phyloP scores from a whole-genome alignment of 2,113 vertebrate genomes.

The Notothenia coriiceps region DNA sequence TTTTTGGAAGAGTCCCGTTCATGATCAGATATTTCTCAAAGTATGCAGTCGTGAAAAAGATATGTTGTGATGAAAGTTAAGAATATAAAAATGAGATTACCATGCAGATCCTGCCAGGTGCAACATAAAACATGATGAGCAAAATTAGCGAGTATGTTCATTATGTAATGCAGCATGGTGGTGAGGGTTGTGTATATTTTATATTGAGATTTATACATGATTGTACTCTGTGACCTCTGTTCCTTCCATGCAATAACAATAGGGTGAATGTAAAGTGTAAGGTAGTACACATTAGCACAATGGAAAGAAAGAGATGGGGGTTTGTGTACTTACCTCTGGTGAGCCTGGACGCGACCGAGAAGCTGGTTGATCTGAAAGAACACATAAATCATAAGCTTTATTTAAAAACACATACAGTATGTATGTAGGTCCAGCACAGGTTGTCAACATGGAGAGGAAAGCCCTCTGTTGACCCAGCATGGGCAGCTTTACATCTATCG shows the following conservation, averaged over 20 bases:
- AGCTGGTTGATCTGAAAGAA: slow-evolving; percentile 81
- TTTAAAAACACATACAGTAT: not conserved
- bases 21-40: not conserved
- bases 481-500: not conserved
- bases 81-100: not conserved
- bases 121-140: not conserved
- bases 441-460: not conserved
- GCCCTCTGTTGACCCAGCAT: not conserved
- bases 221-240: not conserved
- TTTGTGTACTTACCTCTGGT: slow-evolving; percentile 75
- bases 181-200: not conserved
- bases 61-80: not conserved
- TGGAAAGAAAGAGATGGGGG: not conserved
- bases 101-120: not conserved
- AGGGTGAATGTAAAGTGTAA: not conserved
- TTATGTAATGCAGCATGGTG: not conserved
- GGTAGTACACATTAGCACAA: not conserved
- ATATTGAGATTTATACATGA: no score
- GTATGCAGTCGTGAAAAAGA: not conserved
- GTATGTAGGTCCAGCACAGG: slow-evolving; percentile 1
- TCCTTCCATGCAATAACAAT: no score
- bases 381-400: slow-evolving; percentile 16
- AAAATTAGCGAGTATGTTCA: not conserved
- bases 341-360: slow-evolving; percentile 79
- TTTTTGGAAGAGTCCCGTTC: not conserved